Base-by-base conservation (phyloP, 2,797 vertebrate species). In the Steatocranus sp. region DNA sequence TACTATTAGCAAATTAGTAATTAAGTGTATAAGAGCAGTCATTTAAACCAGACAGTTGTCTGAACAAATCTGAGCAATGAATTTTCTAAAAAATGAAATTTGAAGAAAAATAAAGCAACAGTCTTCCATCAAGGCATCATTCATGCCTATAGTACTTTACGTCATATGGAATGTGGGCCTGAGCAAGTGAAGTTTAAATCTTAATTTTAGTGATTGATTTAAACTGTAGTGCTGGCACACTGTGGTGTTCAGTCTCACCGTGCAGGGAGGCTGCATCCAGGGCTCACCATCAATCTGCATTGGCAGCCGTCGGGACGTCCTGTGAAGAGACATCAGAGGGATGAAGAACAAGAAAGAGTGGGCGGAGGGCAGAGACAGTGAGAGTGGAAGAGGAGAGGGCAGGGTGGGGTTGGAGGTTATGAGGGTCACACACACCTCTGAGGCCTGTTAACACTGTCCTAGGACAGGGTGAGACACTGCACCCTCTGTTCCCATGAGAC, bases 271-370 rank as follows among this genome's bases (percentile, higher is more conserved):
- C 95, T 99, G 98, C 97, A 99, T 98, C 98, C 98, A 99, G 48
- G 98, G 98, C 92, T 99, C 98, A 15, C 98, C 98, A 4, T 99
- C 98, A 68, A 99, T 98, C 96, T 99, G 98, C 98, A 99, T 99
- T 8, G 98, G 98, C 91, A 99, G 95, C 89, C 97, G 95, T 66
- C 98, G 97, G 88, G 97, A 97, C 0, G 98, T 98, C 94, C 97
- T 98, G 91, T 56, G 82, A 76, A 68, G 34, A 83, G n/a, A 86
- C 11, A 70, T 78, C 56, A 79, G 79, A 48, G 5, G 54, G 53
- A 66, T 3, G 74, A 80, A 48, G 51, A 27, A 18, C 36, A 18
- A 73, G 70, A 5, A 25, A 32, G 30, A 68, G 51, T 18, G 23
- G 17, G 41, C 23, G 48, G 46, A 11, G n/a, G 17, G 27, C 4